phyloP scores from a whole-genome alignment of 2,888 invertebrate species.

The Apotomis capreana region DNA sequence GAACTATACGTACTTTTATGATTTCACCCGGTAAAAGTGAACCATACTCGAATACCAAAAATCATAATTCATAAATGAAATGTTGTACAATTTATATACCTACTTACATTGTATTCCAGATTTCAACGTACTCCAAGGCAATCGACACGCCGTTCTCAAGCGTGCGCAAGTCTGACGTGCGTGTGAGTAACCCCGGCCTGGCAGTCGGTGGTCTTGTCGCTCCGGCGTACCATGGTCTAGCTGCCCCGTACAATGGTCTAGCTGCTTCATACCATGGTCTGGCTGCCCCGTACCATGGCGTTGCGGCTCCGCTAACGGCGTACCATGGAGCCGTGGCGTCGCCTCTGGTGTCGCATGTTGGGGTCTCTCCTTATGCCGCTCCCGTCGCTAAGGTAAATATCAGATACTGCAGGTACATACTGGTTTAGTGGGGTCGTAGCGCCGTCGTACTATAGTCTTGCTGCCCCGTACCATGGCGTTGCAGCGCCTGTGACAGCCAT shows the following conservation, averaged over 20 bases:
- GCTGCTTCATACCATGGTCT: constrained; percentile 53
- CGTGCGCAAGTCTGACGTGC: constrained; percentile 87
- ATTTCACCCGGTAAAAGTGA: no score
- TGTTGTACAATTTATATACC: no score
- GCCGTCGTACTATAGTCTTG: constrained; percentile 56
- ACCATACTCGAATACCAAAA: no score
- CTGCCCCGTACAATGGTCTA: constrained; percentile 74
- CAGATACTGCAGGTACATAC: not conserved
- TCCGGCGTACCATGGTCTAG: constrained; percentile 58
- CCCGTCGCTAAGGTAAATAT: constrained; percentile 70
- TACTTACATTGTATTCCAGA: constrained; percentile 58
- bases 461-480: constrained; percentile 62
- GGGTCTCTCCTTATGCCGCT: constrained; percentile 59
- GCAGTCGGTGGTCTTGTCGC: constrained; percentile 60
- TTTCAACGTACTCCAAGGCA: constrained; percentile 87
- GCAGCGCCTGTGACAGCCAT: constrained; percentile 81
- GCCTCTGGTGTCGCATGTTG: constrained; percentile 67
- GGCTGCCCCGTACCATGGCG: constrained; percentile 61
- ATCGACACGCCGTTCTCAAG: constrained; percentile 89
- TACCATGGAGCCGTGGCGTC: constrained; percentile 59
- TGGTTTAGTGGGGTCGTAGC: no score
- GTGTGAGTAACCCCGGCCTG: constrained; percentile 86
- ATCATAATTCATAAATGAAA: no score
- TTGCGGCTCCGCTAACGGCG: constrained; percentile 82
- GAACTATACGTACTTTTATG: no score